Evolutionary conservation across 1,140 invertebrate species (phyloP), one percentile per base, ranked within the genome.

Genomic region (Aleiodes sp.): DNA sequence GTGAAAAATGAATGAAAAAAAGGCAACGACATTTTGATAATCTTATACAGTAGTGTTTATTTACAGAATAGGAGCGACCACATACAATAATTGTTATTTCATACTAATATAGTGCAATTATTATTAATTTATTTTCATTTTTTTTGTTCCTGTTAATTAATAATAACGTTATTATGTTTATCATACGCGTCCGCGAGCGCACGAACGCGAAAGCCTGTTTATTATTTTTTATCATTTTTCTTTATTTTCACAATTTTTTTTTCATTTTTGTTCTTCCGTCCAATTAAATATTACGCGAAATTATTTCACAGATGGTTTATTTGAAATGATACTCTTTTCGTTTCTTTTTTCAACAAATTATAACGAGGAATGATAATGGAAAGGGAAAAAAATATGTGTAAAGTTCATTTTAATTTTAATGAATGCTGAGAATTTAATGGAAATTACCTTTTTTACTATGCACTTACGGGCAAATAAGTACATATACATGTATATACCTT

Each of bases 41-140:
- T 70, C 59, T 72, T 70, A 74, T 70, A 72, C 73, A 67, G 41
- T 73, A 75, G 56, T 65, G 63, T 71, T 71, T 72, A 73, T 65
- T 75, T 70, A 68, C 65, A 81, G 76, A 78, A 82, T 81, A 82
- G 80, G 80, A 83, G 78, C 80, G 80, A 83, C 76, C 68, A 77
- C 74, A 77, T 77, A 75, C 66, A 77, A 59, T 74, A 75, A 75
- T 69, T 72, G 60, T 76, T 76, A 71, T 73, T n/a, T 52, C 61
- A 70, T 73, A 75, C 68, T 75, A 75, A 73, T 75, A 64, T 72
- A 72, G 73, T 76, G 73, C 73, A 76, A 74, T 76, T 76, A 73
- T 74, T 70, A 74, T 70, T 72, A 69, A 66, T 71, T 72, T 14
- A 31, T 61, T 33, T 52, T 62, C n/a, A 39, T 63, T 21, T 41